Conservation (phyloP, 2,113 vertebrate species). For the Colaptes auratus region DNA sequence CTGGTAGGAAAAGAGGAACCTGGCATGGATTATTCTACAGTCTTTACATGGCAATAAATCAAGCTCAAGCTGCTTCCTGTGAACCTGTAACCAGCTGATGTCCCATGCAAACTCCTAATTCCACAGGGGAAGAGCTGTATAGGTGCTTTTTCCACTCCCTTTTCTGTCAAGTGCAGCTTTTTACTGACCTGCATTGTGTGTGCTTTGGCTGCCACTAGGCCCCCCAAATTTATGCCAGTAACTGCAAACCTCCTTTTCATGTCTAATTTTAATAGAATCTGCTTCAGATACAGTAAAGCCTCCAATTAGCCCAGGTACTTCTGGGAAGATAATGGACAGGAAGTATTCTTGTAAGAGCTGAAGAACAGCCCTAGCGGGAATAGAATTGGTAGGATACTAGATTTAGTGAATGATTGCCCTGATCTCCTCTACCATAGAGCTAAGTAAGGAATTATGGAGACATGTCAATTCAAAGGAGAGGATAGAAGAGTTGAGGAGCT, state of each 20-base stretch:
- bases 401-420: not conserved
- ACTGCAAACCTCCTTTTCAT: not conserved
- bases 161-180: not conserved
- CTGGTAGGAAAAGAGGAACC: not conserved
- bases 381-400: not conserved
- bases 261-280: not conserved
- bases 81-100: not conserved
- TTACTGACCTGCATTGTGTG: fast-evolving
- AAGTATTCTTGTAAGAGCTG: not conserved
- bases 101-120: not conserved
- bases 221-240: not conserved
- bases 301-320: not conserved
- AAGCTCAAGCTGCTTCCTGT: not conserved
- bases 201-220: not conserved
- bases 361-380: not conserved
- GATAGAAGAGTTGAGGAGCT: not conserved
- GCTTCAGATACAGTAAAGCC: not conserved
- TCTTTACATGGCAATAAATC: not conserved
- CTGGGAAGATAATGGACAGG: not conserved
- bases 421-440: not conserved
- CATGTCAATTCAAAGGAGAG: not conserved
- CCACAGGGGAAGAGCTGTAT: not conserved
- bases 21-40: not conserved
- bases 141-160: not conserved
- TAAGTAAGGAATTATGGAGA: not conserved